Conservation (phyloP, 2,797 vertebrate genomes). For the Tarsius wallacei region DNA sequence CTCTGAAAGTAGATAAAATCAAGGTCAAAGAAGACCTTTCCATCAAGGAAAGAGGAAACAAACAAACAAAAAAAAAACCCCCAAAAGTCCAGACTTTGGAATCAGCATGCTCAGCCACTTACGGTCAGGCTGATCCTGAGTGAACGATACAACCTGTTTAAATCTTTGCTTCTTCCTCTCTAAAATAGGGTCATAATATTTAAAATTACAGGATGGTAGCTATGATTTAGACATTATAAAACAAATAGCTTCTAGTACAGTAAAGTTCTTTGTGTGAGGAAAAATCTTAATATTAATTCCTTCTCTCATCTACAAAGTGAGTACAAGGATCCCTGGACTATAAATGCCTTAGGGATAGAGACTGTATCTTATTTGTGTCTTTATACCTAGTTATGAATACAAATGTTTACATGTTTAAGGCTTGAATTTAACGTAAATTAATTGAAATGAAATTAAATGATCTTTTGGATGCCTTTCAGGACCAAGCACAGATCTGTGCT, state of each 20-base stretch:
- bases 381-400: slow-evolving; percentile 11
- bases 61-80: neutral
- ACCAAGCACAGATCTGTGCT: neutral
- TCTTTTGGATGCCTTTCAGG: slow-evolving; percentile 44
- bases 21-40: neutral
- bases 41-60: neutral
- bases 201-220: neutral
- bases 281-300: slow-evolving; percentile 24
- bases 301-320: slow-evolving; percentile 44
- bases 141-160: neutral
- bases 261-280: neutral
- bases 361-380: neutral
- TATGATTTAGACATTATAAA: slow-evolving; percentile 51
- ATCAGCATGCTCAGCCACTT: neutral
- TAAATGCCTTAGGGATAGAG: neutral
- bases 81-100: neutral
- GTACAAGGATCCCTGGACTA: neutral
- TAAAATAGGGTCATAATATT: slow-evolving; percentile 14
- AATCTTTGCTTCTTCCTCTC: slow-evolving; percentile 1
- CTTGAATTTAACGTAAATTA: slow-evolving; percentile 68
- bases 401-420: slow-evolving; percentile 50
- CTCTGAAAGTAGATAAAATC: neutral
- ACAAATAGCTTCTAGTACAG: neutral
- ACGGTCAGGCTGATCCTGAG: neutral
- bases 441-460: slow-evolving; percentile 61